Conservation (phyloP, 2,888 invertebrate species). For the Mimachlamys varia region DNA sequence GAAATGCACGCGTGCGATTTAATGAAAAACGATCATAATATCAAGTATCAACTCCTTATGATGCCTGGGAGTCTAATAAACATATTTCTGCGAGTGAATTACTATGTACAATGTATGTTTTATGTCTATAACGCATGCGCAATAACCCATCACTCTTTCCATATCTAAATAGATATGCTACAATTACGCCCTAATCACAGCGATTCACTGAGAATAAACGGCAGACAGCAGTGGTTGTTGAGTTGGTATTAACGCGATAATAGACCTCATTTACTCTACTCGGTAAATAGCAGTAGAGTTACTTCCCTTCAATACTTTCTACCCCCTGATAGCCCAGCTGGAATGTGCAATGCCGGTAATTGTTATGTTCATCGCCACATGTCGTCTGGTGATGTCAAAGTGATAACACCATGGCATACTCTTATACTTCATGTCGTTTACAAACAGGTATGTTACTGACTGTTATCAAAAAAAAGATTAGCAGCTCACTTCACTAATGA, state of each 20-base stretch:
- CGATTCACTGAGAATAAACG: background rate
- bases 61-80: background rate
- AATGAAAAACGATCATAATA: slow-evolving; percentile 1
- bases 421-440: background rate
- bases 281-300: background rate
- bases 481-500: background rate
- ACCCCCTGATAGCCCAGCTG: background rate
- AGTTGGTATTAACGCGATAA: too few relatives aligned
- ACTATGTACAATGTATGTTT: background rate
- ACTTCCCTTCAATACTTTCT: background rate
- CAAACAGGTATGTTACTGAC: background rate
- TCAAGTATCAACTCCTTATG: background rate
- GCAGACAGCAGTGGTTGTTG: background rate
- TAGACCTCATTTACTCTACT: background rate
- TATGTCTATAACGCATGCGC: background rate
- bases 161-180: background rate
- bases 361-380: background rate
- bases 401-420: background rate
- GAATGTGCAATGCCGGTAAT: background rate
- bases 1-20: slow-evolving; percentile 26
- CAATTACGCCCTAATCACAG: background rate
- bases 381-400: background rate
- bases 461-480: background rate
- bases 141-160: background rate
- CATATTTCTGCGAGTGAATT: background rate